phyloP scores from a whole-genome alignment of 1,140 invertebrate genomes.

The Ceratoteleas bidentatus region DNA sequence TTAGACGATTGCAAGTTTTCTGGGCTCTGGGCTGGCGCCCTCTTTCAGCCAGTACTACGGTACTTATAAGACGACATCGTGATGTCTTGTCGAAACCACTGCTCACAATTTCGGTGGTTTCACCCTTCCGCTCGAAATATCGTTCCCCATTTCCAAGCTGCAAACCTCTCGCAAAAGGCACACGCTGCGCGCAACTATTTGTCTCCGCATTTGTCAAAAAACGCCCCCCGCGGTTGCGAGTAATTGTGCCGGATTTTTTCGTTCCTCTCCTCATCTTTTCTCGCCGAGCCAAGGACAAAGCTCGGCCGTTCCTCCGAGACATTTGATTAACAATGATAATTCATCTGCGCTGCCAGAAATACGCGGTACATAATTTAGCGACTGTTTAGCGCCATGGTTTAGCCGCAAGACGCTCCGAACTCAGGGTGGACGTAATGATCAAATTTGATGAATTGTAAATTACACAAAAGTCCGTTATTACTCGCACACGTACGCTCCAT shows the following conservation, averaged over 20 bases:
- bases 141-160: not conserved
- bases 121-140: too few relatives aligned
- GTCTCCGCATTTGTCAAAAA: conserved; percentile 35
- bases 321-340: conserved; percentile 19
- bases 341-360: conserved; percentile 5
- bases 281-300: not conserved
- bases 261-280: too few relatives aligned
- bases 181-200: conserved; percentile 30
- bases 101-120: not conserved
- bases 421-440: conserved; percentile 29
- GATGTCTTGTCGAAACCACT: not conserved
- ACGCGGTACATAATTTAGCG: conserved; percentile 10
- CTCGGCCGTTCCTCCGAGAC: not conserved
- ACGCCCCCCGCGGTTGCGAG: conserved; percentile 16
- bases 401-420: not conserved
- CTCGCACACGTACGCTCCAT: conserved; percentile 28
- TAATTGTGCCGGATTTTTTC: conserved; percentile 27
- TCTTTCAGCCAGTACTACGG: too few relatives aligned
- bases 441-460: conserved; percentile 54
- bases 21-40: too few relatives aligned
- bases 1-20: too few relatives aligned
- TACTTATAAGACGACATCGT: too few relatives aligned
- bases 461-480: conserved; percentile 31
- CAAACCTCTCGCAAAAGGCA: conserved; percentile 4
- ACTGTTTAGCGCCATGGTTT: too few relatives aligned